Evolutionary conservation across 2,888 invertebrate species (phyloP), one percentile per base, ranked within the genome.

Genomic region (Erannis defoliaria): DNA sequence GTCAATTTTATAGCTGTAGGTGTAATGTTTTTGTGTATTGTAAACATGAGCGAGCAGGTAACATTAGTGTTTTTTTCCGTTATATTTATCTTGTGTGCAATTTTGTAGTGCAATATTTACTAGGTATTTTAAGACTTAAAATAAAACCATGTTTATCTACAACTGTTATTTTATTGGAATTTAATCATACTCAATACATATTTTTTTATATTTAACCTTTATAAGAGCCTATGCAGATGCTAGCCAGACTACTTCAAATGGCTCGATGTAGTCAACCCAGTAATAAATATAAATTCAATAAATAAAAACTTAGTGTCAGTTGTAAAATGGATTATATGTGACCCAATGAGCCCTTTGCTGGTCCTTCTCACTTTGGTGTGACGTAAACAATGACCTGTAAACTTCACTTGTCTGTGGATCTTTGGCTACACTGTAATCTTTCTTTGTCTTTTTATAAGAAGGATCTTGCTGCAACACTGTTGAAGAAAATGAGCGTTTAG

Each of bases 261-360:
- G n/a, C n/a, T n/a, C n/a, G n/a, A n/a, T 37, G 9, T 18, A 0
- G 8, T 6, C 37, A 14, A 9, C 6, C 1, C 18, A 16, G 37
- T 16, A 14, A 14, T 14, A 10, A 3, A 9, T 16, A 8, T 18
- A 16, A 16, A 18, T 5, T 14, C 16, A 9, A 14, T 18, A 37
- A 16, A 37, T n/a, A 37, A 16, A 21, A 42, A 21, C 5, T 8
- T 56, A 92, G 90, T 96, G 90, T 54, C 55, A 71, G 51, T 97
- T 97, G 84, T 97, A 98, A 87, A 97, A 97, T 50, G 99, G 99
- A 94, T 99, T 99, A 78, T 98, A 99, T 0, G 99, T 99, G 56
- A 99, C 96, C 99, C 99, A 99, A 84, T 99, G 99, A 1, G 98
- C 98, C 73, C 97, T 95, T 43, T 95, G 94, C 84, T 99, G 98